Evolutionary conservation across 2,888 invertebrate species (phyloP).

Genomic region (Hydrotaea diabolus): DNA sequence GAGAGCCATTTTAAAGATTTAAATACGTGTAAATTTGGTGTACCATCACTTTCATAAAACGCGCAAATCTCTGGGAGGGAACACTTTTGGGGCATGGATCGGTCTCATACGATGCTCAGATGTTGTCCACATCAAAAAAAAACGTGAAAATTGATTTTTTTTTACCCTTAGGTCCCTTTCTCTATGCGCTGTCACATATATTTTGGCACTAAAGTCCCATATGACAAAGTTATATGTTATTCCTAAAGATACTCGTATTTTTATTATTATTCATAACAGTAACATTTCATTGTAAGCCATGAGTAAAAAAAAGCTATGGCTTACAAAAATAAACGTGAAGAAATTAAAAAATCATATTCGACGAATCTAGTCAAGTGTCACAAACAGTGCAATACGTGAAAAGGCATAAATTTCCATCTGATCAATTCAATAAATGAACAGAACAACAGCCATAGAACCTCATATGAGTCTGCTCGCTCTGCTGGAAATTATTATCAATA

Average conservation of each 20-base stretch:
- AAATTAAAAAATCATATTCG: slow-evolving; percentile 34
- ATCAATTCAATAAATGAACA: slow-evolving; percentile 54
- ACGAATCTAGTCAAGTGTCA: slow-evolving; percentile 66
- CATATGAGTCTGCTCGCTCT: slow-evolving; percentile 26
- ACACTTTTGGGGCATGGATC: too few species aligned
- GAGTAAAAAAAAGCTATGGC: neutral
- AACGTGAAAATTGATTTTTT: too few species aligned
- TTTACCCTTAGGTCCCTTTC: too few species aligned
- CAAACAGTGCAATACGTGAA: slow-evolving; percentile 68
- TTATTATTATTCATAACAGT: neutral
- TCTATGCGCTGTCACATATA: too few species aligned
- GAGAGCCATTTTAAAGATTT: too few species aligned
- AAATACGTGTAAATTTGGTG: too few species aligned
- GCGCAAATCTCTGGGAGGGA: too few species aligned
- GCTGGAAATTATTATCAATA: slow-evolving; percentile 47
- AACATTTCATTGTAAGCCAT: slow-evolving; percentile 22
- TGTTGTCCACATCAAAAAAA: too few species aligned
- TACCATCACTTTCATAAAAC: too few species aligned
- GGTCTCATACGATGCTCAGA: too few species aligned
- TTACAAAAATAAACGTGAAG: neutral
- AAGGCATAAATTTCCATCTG: slow-evolving; percentile 66
- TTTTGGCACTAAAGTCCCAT: neutral
- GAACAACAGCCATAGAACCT: slow-evolving; percentile 34
- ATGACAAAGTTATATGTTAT: neutral
- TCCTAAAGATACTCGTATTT: neutral